Conservation (phyloP, 2,113 vertebrate genomes). For the Elaphurus davidianus region DNA sequence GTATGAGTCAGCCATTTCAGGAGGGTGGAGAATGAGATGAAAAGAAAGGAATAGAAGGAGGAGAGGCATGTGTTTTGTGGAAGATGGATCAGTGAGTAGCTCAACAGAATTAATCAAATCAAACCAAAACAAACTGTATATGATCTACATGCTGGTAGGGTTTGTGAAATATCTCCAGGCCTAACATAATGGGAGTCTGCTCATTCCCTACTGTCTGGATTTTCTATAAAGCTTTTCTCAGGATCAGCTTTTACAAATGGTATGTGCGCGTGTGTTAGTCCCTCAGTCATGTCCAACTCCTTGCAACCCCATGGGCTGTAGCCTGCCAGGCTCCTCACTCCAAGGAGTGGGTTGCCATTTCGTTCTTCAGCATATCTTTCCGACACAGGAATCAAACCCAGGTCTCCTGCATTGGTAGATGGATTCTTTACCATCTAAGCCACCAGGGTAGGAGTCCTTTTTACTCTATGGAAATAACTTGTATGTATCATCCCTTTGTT, state of each 20-base stretch:
- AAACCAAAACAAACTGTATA: not conserved
- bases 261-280: not conserved
- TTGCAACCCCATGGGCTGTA: not conserved
- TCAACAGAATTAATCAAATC: not conserved
- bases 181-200: not conserved
- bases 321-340: not conserved
- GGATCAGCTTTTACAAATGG: not conserved
- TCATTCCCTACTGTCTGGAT: not conserved
- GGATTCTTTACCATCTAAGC: not conserved
- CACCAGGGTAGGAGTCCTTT: not conserved
- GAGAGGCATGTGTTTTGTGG: not conserved
- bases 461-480: slow-evolving; percentile 13
- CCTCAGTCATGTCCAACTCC: not conserved
- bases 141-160: not conserved
- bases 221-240: slow-evolving; percentile 12
- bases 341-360: not conserved
- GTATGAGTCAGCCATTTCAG: not conserved
- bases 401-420: not conserved
- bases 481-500: not conserved
- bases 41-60: not conserved
- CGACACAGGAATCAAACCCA: not conserved
- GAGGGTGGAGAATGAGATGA: not conserved
- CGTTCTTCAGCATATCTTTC: not conserved
- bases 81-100: not conserved
- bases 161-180: not conserved